Evolutionary conservation across 2,888 invertebrate genomes (phyloP).

Genomic region (Cryptus viduatorius): DNA sequence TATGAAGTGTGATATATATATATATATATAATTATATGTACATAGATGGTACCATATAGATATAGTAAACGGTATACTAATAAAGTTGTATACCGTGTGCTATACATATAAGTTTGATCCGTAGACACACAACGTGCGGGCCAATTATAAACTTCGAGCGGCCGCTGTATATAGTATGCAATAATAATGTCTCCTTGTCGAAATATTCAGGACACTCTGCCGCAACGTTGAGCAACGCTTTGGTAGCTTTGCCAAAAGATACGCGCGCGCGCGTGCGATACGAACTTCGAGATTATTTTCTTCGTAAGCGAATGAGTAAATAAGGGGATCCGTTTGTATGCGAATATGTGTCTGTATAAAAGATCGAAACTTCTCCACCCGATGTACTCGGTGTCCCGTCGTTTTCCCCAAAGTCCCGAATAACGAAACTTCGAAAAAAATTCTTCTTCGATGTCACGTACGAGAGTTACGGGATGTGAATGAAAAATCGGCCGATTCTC

Average conservation of each 20-base stretch:
- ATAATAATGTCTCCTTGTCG: constrained; percentile 81
- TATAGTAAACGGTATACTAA: not conserved
- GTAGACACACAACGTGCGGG: constrained; percentile 83
- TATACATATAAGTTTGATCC: constrained; percentile 49
- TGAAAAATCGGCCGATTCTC: not conserved
- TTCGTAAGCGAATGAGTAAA: constrained; percentile 48
- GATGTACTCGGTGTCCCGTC: constrained; percentile 57
- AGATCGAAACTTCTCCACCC: constrained; percentile 36
- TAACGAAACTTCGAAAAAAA: constrained; percentile 26
- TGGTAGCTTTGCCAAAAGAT: constrained; percentile 77
- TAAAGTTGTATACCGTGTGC: constrained; percentile 28
- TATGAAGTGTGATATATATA: constrained; percentile 46
- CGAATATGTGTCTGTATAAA: constrained; percentile 23
- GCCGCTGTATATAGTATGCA: constrained; percentile 75
- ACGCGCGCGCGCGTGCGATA: constrained; percentile 59
- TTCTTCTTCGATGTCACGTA: constrained; percentile 10
- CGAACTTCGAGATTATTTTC: constrained; percentile 49
- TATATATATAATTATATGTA: not conserved
- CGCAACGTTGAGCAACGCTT: constrained; percentile 78
- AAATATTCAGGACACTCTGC: constrained; percentile 81
- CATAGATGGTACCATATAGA: constrained; percentile 25
- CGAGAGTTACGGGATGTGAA: not conserved
- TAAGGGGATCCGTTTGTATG: constrained; percentile 47
- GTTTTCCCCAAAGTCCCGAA: constrained; percentile 1
- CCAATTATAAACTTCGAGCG: constrained; percentile 80